These are phyloP conservation scores for Megaceryle alcyon DNA, from an alignment of 2,797 vertebrate species.

Conservation along the genomic window DNA sequence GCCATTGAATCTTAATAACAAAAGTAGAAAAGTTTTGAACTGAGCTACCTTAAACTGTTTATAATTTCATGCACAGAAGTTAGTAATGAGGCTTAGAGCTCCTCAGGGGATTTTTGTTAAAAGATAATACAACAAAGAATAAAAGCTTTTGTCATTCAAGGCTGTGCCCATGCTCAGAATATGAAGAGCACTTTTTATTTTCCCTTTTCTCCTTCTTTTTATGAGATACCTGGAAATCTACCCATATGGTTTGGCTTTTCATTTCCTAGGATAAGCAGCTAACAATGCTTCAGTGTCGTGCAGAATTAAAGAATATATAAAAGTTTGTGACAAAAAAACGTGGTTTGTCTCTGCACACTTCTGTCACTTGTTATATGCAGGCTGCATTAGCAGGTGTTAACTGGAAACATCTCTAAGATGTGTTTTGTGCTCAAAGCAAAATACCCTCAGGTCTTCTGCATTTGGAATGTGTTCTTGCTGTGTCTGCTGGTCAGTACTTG, in stretches of 20 bases:
- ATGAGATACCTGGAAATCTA: not conserved
- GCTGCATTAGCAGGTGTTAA: not conserved
- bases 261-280: not conserved
- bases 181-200: not conserved
- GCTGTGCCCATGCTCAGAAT: not conserved
- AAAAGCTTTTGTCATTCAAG: slow-evolving; percentile 1
- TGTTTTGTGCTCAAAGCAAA: not conserved
- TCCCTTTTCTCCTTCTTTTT: not conserved
- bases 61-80: not conserved
- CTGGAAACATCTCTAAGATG: not conserved
- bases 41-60: slow-evolving; percentile 3
- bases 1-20: not conserved
- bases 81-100: not conserved
- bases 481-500: not conserved
- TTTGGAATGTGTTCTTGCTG: not conserved
- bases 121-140: not conserved
- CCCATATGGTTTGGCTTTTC: not conserved
- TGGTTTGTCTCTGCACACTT: not conserved
- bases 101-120: not conserved
- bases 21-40: slow-evolving; percentile 5
- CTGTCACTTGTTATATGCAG: not conserved
- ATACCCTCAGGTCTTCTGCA: not conserved
- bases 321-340: not conserved
- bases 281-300: not conserved
- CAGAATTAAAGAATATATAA: not conserved